Evolutionary conservation across 2,888 invertebrate genomes (phyloP).

Genomic region (Kuschelorhynchus macadamiae): DNA sequence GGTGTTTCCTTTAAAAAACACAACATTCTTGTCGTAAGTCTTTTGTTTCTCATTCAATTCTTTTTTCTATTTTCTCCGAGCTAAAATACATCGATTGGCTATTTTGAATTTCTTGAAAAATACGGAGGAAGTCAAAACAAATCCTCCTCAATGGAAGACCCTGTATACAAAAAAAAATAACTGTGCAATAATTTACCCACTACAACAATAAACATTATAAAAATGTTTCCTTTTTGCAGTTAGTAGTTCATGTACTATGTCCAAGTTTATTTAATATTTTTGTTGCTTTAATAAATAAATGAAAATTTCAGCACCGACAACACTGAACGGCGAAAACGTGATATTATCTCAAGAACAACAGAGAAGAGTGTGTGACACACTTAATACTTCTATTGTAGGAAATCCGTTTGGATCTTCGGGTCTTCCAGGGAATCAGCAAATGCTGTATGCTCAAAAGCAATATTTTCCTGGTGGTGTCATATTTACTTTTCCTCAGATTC

Average conservation of each 20-base stretch:
- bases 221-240: no score
- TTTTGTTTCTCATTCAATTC: no score
- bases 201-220: no score
- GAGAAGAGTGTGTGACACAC: slow-evolving; percentile 55
- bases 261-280: neutral
- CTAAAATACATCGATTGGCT: no score
- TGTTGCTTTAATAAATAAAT: neutral
- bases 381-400: slow-evolving; percentile 55
- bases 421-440: slow-evolving; percentile 4
- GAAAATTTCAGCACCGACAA: slow-evolving; percentile 53
- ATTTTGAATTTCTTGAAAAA: no score
- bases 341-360: slow-evolving; percentile 58
- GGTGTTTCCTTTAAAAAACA: no score
- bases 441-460: slow-evolving; percentile 50
- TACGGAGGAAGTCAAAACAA: no score
- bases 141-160: no score
- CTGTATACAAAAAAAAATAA: no score
- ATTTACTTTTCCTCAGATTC: slow-evolving; percentile 45
- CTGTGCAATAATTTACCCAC: no score
- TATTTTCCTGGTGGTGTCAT: slow-evolving; percentile 49
- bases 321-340: slow-evolving; percentile 55
- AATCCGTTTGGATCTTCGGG: slow-evolving; percentile 26
- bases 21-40: no score
- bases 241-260: neutral
- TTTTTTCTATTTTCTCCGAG: no score